These are phyloP conservation scores for Datnioides undecimradiatus DNA, from an alignment of 2,113 vertebrate species.

Conservation along the genomic window DNA sequence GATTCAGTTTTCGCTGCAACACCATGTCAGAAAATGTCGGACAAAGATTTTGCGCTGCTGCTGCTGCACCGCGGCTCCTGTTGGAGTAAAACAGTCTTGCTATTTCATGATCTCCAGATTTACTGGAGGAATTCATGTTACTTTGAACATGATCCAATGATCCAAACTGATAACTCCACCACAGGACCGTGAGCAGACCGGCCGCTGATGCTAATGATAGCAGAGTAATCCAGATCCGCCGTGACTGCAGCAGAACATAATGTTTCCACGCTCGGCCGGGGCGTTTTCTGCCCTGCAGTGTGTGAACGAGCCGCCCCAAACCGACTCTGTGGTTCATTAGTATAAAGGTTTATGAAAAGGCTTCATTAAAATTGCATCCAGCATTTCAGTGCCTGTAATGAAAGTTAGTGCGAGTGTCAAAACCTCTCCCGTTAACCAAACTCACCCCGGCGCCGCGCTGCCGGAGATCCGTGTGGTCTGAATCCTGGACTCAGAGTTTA, in stretches of 20 bases:
- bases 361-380: slow-evolving; percentile 80
- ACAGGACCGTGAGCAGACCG: background rate
- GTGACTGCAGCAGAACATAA: slow-evolving; percentile 19
- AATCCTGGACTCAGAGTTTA: background rate
- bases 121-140: background rate
- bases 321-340: slow-evolving; percentile 69
- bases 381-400: slow-evolving; percentile 66
- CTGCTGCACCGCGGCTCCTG: too few species aligned
- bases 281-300: slow-evolving; percentile 22
- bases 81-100: too few species aligned
- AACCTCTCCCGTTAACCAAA: slow-evolving; percentile 67
- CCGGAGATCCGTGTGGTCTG: slow-evolving; percentile 12
- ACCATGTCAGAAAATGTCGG: too few species aligned
- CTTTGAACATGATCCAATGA: background rate
- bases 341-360: slow-evolving; percentile 72
- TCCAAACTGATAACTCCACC: slow-evolving; percentile 16
- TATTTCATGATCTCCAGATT: too few species aligned
- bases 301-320: slow-evolving; percentile 7
- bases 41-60: too few species aligned
- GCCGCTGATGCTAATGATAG: background rate
- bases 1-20: too few species aligned
- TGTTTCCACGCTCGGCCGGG: background rate
- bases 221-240: background rate
- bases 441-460: background rate
- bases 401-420: slow-evolving; percentile 67